A percentile compares a stretch with the other conserved stretches of the same genome.
Conservation (phyloP, 2,113 vertebrate genomes). For the Thamnaconus septentrionalis region DNA sequence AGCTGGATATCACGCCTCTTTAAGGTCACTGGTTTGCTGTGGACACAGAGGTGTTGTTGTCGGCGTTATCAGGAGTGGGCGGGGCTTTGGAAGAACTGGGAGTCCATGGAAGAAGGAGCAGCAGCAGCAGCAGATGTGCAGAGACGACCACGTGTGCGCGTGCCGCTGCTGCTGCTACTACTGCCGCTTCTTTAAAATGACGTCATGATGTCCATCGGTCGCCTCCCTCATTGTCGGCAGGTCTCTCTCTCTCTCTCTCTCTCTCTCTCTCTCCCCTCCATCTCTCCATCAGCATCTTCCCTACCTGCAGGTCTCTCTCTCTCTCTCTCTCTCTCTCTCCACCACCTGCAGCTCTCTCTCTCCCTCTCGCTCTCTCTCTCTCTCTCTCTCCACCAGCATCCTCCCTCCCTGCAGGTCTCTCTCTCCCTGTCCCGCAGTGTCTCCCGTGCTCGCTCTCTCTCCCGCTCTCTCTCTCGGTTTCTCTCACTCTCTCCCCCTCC, state of each 20-base stretch:
- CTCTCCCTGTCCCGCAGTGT: neutral
- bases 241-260: neutral
- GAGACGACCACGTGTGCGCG: no score
- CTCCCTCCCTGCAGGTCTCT: neutral
- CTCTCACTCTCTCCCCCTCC: neutral
- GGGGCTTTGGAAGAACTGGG: no score
- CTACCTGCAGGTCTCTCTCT: neutral
- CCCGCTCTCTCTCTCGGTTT: neutral
- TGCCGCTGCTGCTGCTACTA: no score
- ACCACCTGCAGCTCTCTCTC: neutral
- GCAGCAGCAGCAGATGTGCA: no score
- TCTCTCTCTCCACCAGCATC: neutral
- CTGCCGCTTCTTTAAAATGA: no score
- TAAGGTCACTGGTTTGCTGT: no score
- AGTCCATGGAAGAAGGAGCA: no score
- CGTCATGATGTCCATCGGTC: neutral
- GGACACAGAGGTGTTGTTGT: no score
- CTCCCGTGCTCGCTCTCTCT: neutral
- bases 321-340: neutral
- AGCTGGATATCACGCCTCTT: no score
- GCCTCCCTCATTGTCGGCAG: neutral
- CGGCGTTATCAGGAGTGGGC: no score
- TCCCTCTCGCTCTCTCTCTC: neutral
- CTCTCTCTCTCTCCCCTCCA: neutral
- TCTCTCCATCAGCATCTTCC: neutral